phyloP scores from a whole-genome alignment of 2,888 invertebrate species.

The Gnatocerus cornutus region DNA sequence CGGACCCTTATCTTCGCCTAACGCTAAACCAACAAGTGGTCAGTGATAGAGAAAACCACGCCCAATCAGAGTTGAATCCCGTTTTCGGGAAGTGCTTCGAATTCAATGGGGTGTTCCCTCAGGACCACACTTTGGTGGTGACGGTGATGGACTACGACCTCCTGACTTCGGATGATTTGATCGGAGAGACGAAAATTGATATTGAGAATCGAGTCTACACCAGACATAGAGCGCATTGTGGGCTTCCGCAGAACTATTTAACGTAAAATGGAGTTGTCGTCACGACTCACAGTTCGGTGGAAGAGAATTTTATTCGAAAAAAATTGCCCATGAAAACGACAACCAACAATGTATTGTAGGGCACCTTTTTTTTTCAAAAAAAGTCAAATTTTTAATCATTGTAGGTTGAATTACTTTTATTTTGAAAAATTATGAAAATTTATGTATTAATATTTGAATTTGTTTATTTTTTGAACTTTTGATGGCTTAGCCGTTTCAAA shows the following conservation, averaged over 20 bases:
- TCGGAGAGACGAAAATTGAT: constrained; percentile 90
- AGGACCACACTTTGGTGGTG: constrained; percentile 82
- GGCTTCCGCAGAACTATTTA: constrained; percentile 81
- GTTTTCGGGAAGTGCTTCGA: constrained; percentile 89
- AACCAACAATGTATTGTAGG: too few species aligned
- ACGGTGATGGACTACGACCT: constrained; percentile 85
- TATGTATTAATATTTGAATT: too few species aligned
- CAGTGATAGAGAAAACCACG: constrained; percentile 80
- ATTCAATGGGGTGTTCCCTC: constrained; percentile 81
- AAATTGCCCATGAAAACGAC: too few species aligned
- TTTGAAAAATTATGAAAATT: too few species aligned
- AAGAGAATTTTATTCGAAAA: too few species aligned
- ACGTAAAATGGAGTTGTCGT: constrained; percentile 70
- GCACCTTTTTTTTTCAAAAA: too few species aligned
- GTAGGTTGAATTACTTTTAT: too few species aligned
- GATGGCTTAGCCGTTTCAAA: too few species aligned
- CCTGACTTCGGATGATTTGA: constrained; percentile 81
- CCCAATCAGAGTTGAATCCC: constrained; percentile 85
- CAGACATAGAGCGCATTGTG: constrained; percentile 85
- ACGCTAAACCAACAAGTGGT: constrained; percentile 78
- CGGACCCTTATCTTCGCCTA: constrained; percentile 86
- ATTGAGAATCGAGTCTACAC: constrained; percentile 90
- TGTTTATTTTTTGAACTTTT: too few species aligned
- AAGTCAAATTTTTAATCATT: too few species aligned
- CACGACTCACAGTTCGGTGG: too few species aligned